Evolutionary conservation across 2,888 invertebrate genomes (phyloP).

Genomic region (Tachystola acroxantha): DNA sequence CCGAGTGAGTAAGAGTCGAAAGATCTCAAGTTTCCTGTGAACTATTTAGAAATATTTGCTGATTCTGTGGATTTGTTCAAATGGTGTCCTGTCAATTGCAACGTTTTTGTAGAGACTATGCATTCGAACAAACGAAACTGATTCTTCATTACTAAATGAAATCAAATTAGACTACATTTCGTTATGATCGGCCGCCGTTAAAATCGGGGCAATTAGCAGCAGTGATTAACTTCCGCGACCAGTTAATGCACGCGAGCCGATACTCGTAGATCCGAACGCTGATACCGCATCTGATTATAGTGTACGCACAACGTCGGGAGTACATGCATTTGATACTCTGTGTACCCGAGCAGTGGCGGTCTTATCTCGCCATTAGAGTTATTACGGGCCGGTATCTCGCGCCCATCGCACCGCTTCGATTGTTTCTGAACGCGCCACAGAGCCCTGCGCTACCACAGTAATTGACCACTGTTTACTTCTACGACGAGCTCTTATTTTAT

Average conservation of each 20-base stretch:
- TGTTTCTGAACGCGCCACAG: conserved; percentile 70
- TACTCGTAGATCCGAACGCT: conserved; percentile 22
- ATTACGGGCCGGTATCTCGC: conserved; percentile 72
- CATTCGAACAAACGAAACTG: no score
- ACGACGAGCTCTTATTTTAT: conserved; percentile 65
- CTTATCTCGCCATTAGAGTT: conserved; percentile 77
- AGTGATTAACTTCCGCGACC: conserved; percentile 16
- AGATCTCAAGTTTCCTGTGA: no score
- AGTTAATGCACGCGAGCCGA: conserved; percentile 18
- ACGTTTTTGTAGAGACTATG: no score
- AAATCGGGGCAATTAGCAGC: conserved; percentile 7
- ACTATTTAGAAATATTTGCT: no score
- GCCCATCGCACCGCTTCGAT: conserved; percentile 75
- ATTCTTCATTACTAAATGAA: no score
- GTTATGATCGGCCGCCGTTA: not conserved
- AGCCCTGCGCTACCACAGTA: conserved; percentile 64
- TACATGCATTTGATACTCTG: conserved; percentile 34
- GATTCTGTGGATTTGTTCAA: no score
- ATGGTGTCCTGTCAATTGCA: no score
- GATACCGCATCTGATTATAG: conserved; percentile 50
- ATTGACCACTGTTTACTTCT: conserved; percentile 76
- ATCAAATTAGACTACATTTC: no score
- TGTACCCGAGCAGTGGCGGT: conserved; percentile 58
- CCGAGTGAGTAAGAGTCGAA: no score
- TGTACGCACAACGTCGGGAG: conserved; percentile 40